phyloP scores from a whole-genome alignment of 2,888 invertebrate genomes.

The Crocallis elinguaria region DNA sequence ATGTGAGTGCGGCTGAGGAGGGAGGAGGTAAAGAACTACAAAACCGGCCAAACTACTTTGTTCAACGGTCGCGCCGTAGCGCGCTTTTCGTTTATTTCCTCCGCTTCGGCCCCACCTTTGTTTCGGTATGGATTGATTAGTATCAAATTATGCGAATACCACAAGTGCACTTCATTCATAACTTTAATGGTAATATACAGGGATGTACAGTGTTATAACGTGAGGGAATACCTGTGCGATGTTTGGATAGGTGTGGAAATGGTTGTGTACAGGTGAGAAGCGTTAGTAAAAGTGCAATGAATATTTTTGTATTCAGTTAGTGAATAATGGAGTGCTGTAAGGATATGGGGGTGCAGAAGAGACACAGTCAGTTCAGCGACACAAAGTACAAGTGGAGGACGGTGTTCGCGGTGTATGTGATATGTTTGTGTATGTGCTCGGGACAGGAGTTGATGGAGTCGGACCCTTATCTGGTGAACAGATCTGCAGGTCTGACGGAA shows the following conservation, averaged over 20 bases:
- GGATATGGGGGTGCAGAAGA: conserved; percentile 78
- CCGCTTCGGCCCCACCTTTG: conserved; percentile 76
- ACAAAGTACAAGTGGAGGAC: conserved; percentile 84
- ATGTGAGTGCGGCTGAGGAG: conserved; percentile 56
- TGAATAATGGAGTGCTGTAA: conserved; percentile 70
- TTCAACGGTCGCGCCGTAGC: conserved; percentile 78
- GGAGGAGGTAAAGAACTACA: conserved; percentile 55
- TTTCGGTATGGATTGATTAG: conserved; percentile 67
- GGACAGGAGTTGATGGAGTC: conserved; percentile 67
- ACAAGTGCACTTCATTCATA: conserved; percentile 35
- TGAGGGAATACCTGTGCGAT: conserved; percentile 55
- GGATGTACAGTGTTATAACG: conserved; percentile 42
- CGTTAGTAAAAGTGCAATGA: conserved; percentile 72
- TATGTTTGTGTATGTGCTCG: conserved; percentile 59
- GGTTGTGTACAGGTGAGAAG: conserved; percentile 57
- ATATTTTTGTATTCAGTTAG: conserved; percentile 66
- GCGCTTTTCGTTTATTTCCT: conserved; percentile 75
- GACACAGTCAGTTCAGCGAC: conserved; percentile 81
- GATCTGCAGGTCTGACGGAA: conserved; percentile 80
- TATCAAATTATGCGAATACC: conserved; percentile 41
- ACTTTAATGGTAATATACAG: conserved; percentile 39
- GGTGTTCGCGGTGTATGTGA: conserved; percentile 56
- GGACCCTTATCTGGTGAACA: conserved; percentile 77
- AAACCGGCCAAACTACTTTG: conserved; percentile 82
- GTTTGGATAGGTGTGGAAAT: conserved; percentile 62